Base-by-base conservation (phyloP, 2,888 invertebrate species). In the Coleophora flavipennella region DNA sequence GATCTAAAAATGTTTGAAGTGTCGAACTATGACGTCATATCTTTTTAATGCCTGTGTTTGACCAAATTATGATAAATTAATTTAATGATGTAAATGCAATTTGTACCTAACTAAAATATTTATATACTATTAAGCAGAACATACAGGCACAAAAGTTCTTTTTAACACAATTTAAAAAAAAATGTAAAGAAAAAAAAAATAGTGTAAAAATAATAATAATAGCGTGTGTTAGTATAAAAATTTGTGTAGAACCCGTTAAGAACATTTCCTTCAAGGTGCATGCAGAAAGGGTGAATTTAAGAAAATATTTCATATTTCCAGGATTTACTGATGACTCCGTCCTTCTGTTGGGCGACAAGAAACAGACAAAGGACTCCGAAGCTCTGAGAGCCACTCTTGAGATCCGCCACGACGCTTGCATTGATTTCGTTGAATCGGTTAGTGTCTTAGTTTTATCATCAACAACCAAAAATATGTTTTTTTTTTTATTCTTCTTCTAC, bases 281-380 rank as follows among this genome's bases (percentile, higher is more conserved):
- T 27, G 27, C 27, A 9, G 27, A 27, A 27, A 27, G 6, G 27
- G n/a, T n/a, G n/a, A n/a, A 29, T 11, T n/a, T 4, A 29, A 29
- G 9, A n/a, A n/a, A 29, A 6, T 29, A 27, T 11, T 33, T 8
- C n/a, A 3, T 20, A 3, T 7, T 25, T 12, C 0, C 49, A 88
- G 88, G 88, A 10, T 88, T 86, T 68, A 90, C 90, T 45, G 59
- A 80, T 0, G 67, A 88, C 10, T 76, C 86, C n/a, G 89, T 90
- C 2, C 85, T 91, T 50, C 80, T 90, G 41, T 78, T 91, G 12
- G 85, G 88, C 10, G 91, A 92, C 58, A 90, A 88, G 73, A 92
- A 89, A 58, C 87, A 87, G 29, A 74, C 86, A 36, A 86, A 86
- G 51, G 89, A 89, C 33, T 81, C 79, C 7, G 59, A 86, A 7